Base-by-base conservation (phyloP, 2,888 invertebrate species). In the Aphidius colemani region DNA sequence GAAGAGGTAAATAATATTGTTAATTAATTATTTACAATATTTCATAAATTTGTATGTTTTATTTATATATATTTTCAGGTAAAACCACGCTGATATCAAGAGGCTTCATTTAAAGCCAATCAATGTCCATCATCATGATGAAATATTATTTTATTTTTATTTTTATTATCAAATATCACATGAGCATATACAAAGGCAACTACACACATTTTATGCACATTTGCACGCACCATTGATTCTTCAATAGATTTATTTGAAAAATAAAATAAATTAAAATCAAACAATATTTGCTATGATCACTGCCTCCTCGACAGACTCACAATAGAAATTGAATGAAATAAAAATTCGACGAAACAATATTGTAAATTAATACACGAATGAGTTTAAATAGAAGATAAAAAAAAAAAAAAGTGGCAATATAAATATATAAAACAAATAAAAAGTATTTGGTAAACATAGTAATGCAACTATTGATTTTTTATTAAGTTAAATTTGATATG, bases 31-130 rank as follows among this genome's bases (percentile, higher is more conserved):
- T 30, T 43, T 45, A 48, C 18, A 43, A 13, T 10, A 11, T 41
- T 51, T 40, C 58, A 30, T 48, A 11, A 61, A 6, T 39, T 50
- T 49, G 1, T 1, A 18, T 43, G 40, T 46, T 43, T 43, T 44
- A 30, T 41, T 40, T 50, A 13, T 40, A 56, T 67, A n/a, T n/a
- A n/a, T 68, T 76, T 75, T 70, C 73, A 78, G 77, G 68, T 67
- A 55, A 78, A 77, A 67, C 75, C 74, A 67, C 77, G 76, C 71
- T 78, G 76, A 77, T 72, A 30, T 30, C 30, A 30, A 30, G 9
- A 39, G 18, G 49, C n/a, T 43, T 13, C 11, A 30, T 9, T 30
- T 5, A 30, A 30, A 30, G 30, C 39, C n/a, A 18, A 18, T 7
- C 7, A 13, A n/a, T 9, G 9, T 39, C 39, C 9, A 3, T 10